phyloP scores from a whole-genome alignment of 2,797 vertebrate species.

The Gallinago stenura region DNA sequence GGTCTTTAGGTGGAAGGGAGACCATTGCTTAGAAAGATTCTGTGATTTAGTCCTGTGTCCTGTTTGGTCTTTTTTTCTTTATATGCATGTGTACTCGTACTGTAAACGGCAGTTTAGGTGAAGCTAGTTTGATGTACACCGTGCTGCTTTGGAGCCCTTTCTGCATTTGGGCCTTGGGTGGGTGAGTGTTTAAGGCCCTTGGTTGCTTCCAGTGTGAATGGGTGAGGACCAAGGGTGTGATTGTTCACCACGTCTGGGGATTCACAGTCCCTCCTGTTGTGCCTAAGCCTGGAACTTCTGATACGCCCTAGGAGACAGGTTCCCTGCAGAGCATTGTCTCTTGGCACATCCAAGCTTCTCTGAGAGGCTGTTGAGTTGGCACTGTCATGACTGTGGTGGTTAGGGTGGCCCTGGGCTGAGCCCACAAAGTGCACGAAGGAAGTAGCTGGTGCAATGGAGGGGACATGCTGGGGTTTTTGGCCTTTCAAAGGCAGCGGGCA shows the following conservation, averaged over 20 bases:
- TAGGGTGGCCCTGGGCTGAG: background rate
- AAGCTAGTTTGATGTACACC: background rate
- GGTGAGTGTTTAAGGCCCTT: background rate
- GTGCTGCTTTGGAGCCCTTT: background rate
- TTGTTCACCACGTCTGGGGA: background rate
- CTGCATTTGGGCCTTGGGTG: too few species aligned
- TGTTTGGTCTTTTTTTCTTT: background rate
- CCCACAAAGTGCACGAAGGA: too few species aligned
- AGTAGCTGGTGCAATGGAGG: rapidly evolving
- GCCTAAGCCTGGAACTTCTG: background rate
- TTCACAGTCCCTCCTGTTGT: background rate
- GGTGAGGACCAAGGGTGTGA: background rate
- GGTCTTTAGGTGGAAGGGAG: background rate
- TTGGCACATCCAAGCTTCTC: background rate
- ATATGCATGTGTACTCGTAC: rapidly evolving
- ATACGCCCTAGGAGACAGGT: rapidly evolving
- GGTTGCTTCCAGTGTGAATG: background rate
- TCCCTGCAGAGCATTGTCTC: background rate
- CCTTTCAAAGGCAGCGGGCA: background rate
- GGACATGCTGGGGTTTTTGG: rapidly evolving
- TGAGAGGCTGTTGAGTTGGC: background rate
- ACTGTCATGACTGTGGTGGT: background rate
- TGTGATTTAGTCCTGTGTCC: background rate
- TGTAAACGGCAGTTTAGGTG: background rate
- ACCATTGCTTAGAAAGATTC: background rate